Percentiles rank a stretch among this genome's conserved stretches.
Evolutionary conservation across 2,113 vertebrate genomes (phyloP).

Genomic region (Peromyscus californicus): DNA sequence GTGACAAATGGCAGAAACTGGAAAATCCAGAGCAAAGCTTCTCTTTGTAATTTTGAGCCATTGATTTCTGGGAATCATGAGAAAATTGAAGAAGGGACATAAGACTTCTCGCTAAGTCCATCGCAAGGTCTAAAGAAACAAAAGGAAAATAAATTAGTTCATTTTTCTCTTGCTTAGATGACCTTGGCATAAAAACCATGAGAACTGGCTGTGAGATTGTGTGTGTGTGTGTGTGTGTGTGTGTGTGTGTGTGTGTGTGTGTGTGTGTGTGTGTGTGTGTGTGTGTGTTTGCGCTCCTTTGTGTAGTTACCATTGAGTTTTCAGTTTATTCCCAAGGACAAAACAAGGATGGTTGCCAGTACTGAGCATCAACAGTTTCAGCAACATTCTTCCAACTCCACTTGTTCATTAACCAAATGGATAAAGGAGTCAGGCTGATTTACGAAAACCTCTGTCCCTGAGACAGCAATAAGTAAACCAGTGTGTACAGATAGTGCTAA

Average conservation of each 20-base stretch:
- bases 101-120: not conserved
- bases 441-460: not conserved
- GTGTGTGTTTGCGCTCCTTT: not conserved
- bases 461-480: not conserved
- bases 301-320: not conserved
- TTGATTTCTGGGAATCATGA: not conserved
- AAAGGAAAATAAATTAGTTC: not conserved
- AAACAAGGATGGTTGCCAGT: rapidly evolving
- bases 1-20: not conserved
- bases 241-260: not conserved
- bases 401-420: not conserved
- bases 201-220: not conserved
- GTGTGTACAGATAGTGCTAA: not conserved
- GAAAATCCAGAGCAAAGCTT: not conserved
- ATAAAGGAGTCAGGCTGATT: not conserved
- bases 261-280: not conserved
- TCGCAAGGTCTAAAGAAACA: not conserved
- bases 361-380: not conserved
- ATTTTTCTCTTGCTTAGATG: not conserved
- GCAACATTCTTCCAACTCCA: not conserved
- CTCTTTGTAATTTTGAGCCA: not conserved
- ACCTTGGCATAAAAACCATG: not conserved
- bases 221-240: not conserved
- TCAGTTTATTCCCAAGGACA: not conserved
- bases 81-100: not conserved